These are phyloP conservation scores for Oryzias melastigma DNA, from an alignment of 2,113 vertebrate species.

Conservation along the genomic window DNA sequence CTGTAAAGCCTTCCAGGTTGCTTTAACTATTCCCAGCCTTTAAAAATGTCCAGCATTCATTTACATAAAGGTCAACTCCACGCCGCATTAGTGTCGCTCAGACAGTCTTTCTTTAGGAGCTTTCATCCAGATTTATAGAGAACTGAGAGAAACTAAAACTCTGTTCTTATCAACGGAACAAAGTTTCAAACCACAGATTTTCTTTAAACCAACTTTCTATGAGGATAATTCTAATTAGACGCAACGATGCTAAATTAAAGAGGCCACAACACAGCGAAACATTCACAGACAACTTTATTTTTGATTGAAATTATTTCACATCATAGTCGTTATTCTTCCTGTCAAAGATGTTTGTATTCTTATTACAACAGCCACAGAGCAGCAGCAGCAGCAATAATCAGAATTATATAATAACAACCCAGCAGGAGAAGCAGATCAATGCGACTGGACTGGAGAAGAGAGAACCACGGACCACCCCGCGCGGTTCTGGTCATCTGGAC, in stretches of 20 bases:
- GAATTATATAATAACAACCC: conserved; percentile 79
- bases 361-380: conserved; percentile 95
- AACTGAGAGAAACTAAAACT: too few species aligned
- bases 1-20: too few species aligned
- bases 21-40: too few species aligned
- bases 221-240: not conserved
- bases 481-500: too few species aligned
- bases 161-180: too few species aligned
- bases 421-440: conserved; percentile 88
- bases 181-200: too few species aligned
- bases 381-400: conserved; percentile 85
- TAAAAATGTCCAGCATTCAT: too few species aligned
- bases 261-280: conserved; percentile 70
- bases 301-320: conserved; percentile 97
- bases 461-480: conserved; percentile 11
- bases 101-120: too few species aligned
- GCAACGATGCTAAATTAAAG: not conserved
- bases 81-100: too few species aligned
- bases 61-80: too few species aligned
- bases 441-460: conserved; percentile 59
- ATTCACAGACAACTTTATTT: conserved; percentile 96
- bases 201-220: too few species aligned
- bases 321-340: conserved; percentile 84
- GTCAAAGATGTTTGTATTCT: conserved; percentile 74
- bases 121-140: too few species aligned